Evolutionary conservation across 2,797 vertebrate species (phyloP), one percentile per base, ranked within the genome.

Genomic region (Mallotus villosus): DNA sequence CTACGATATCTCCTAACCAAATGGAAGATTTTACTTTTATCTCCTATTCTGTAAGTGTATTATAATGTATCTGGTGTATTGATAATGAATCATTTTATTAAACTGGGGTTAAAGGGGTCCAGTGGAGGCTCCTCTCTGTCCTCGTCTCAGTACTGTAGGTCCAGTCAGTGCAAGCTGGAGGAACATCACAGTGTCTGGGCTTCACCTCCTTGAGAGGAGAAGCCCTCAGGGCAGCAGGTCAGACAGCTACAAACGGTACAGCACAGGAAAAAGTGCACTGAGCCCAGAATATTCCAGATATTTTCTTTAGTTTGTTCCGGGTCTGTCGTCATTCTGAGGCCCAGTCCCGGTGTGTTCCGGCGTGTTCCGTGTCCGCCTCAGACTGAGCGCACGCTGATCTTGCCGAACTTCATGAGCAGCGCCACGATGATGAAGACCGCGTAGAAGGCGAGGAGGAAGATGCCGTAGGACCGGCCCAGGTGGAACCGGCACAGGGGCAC

Each of bases 341-440:
- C 16, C 19, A 1, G 51, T 2, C 29, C 4, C 29, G n/a, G n/a
- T n/a, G n/a, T n/a, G 41, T 17, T 51, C 49, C 49, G 49, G 17
- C 3, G 49, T 11, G 49, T 37, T 14, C 14, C 16, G 58, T 8
- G 57, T 58, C 0, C 80, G 4, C 41, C 59, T 22, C 46, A 21
- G 24, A 63, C 78, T 75, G 81, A 70, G 17, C 17, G 8, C 5
- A 84, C 65, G 1, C 41, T 90, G 76, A 99, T 94, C 67, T 90
- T 88, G 59, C 87, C 85, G 71, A 99, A 98, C 80, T 99, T 97
- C 0, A 96, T 96, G 72, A 99, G 95, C 57, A 99, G 87, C 4
- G 96, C 97, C 63, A 97, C 71, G 0, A 92, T 14, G 0, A 99
- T 93, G 84, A 99, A 99, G n/a, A 71, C 14, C 34, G 37, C 1